Evolutionary conservation across 2,888 invertebrate genomes (phyloP).

Genomic region (Tanytarsus gracilentus): DNA sequence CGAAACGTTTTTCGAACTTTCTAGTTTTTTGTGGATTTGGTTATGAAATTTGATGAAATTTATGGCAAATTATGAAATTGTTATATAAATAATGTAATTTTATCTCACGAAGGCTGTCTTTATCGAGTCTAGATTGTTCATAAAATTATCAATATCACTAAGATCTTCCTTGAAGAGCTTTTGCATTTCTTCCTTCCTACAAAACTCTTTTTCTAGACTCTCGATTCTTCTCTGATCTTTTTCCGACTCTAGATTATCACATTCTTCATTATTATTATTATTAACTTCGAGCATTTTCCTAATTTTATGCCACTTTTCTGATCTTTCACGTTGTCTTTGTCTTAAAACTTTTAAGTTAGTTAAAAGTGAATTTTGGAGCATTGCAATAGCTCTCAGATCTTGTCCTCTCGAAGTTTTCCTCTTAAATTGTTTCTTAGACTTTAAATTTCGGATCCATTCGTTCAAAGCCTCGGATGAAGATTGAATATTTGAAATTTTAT

Average conservation of each 20-base stretch:
- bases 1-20: too few species aligned
- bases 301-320: constrained; percentile 9
- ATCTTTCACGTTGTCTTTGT: constrained; percentile 13
- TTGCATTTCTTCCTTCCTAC: background rate
- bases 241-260: background rate
- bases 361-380: background rate
- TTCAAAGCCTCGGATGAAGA: constrained; percentile 1
- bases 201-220: background rate
- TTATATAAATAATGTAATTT: too few species aligned
- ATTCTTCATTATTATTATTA: constrained; percentile 4
- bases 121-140: constrained; percentile 7
- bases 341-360: constrained; percentile 3
- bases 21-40: too few species aligned
- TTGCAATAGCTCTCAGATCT: constrained; percentile 7
- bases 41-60: too few species aligned
- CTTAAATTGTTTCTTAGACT: constrained; percentile 16
- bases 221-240: background rate
- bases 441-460: constrained; percentile 19
- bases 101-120: constrained; percentile 19
- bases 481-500: background rate
- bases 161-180: constrained; percentile 15
- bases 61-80: too few species aligned
- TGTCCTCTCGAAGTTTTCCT: background rate
- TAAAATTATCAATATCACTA: constrained; percentile 6
- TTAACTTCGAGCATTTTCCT: constrained; percentile 9